These are phyloP conservation scores for Cecidostiba fungosa DNA, from an alignment of 2,888 invertebrate species.

Conservation along the genomic window DNA sequence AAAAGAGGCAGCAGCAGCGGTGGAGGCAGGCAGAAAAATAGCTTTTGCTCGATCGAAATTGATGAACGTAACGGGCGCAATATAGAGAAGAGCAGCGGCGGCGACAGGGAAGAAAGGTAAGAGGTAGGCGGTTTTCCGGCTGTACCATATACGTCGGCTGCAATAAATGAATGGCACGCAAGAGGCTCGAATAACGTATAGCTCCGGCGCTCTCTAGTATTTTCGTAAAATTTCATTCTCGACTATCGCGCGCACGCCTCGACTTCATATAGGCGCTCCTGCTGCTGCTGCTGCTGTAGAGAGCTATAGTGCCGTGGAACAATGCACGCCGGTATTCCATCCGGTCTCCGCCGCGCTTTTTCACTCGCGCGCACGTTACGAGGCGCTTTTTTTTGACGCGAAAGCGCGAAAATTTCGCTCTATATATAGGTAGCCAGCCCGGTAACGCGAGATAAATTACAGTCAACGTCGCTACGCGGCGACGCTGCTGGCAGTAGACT, in stretches of 20 bases:
- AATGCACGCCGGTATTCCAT: conserved; percentile 59
- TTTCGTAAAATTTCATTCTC: conserved; percentile 64
- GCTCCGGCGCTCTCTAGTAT: conserved; percentile 23
- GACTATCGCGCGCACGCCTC: conserved; percentile 57
- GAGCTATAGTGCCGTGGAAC: conserved; percentile 21
- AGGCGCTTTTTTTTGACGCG: conserved; percentile 44
- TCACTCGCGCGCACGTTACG: not conserved
- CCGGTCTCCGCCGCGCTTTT: conserved; percentile 51
- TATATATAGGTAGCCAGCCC: not conserved
- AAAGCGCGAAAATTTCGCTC: conserved; percentile 59
- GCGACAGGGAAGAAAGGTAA: conserved; percentile 2
- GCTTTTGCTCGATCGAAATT: conserved; percentile 39
- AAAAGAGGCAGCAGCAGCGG: not conserved
- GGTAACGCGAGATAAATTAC: conserved; percentile 64
- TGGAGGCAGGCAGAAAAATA: not conserved
- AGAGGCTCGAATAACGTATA: conserved; percentile 52
- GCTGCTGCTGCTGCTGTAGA: not conserved
- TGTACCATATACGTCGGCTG: conserved; percentile 38
- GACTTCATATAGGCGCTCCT: conserved; percentile 46
- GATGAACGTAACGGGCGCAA: conserved; percentile 40
- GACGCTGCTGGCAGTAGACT: not conserved
- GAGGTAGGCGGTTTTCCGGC: conserved; percentile 38
- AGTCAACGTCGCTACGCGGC: conserved; percentile 50
- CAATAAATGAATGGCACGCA: conserved; percentile 59
- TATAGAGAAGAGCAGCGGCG: not conserved